Conservation (phyloP, 1,140 invertebrate genomes). For the Eumaeus atala region DNA sequence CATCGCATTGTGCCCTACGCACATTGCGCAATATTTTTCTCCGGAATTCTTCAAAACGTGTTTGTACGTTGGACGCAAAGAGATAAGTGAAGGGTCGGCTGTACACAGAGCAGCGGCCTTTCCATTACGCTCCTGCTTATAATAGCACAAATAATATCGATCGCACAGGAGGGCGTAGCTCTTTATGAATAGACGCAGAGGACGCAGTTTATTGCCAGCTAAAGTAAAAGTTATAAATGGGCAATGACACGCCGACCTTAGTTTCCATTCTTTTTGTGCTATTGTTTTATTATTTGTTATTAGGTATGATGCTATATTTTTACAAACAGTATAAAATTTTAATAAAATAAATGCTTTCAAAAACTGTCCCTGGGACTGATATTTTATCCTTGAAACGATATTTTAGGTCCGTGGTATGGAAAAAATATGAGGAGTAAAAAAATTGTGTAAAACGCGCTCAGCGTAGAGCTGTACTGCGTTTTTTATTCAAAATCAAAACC, state of each 20-base stretch:
- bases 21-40: too few species aligned
- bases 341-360: conserved; percentile 1
- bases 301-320: neutral
- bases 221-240: conserved; percentile 13
- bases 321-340: neutral
- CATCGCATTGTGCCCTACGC: too few species aligned
- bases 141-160: conserved; percentile 23
- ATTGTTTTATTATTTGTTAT: neutral
- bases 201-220: conserved; percentile 15
- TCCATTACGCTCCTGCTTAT: conserved; percentile 18
- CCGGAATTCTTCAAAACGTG: too few species aligned
- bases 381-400: too few species aligned
- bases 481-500: too few species aligned
- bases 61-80: too few species aligned
- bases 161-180: conserved; percentile 23
- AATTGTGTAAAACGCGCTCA: too few species aligned
- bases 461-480: too few species aligned
- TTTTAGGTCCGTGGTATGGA: too few species aligned
- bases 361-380: too few species aligned
- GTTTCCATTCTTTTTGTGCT: conserved; percentile 9
- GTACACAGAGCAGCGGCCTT: conserved; percentile 15
- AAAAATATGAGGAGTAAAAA: too few species aligned
- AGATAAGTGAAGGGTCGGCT: neutral
- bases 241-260: conserved; percentile 12
- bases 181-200: conserved; percentile 19